phyloP scores from a whole-genome alignment of 2,888 invertebrate species.

The Chrysodeixis includens region DNA sequence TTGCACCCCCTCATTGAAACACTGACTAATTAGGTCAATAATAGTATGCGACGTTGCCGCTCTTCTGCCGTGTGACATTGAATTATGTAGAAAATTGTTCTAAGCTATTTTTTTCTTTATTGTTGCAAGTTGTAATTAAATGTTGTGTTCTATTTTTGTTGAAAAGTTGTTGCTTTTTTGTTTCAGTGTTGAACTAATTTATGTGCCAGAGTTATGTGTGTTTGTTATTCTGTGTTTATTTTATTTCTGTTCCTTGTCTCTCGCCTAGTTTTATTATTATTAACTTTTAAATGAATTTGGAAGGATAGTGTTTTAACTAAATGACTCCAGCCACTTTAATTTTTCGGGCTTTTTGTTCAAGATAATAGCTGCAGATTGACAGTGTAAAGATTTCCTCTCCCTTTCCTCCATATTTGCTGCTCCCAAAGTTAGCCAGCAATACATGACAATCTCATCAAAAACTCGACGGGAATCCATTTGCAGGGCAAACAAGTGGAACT shows the following conservation, averaged over 20 bases:
- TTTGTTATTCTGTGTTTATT: too few species aligned
- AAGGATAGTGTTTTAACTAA: too few species aligned
- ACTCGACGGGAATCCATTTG: slow-evolving; percentile 40
- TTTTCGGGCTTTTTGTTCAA: too few species aligned
- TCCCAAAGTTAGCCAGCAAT: background rate
- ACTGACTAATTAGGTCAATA: slow-evolving; percentile 51
- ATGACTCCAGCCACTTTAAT: too few species aligned
- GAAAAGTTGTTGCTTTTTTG: background rate
- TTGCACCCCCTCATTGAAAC: slow-evolving; percentile 38
- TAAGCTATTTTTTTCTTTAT: background rate
- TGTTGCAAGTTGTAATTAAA: slow-evolving; percentile 1
- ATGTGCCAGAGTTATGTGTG: background rate
- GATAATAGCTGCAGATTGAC: too few species aligned
- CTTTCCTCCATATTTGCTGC: too few species aligned
- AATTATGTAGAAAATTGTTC: slow-evolving; percentile 22
- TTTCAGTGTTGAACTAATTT: background rate
- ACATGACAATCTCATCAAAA: slow-evolving; percentile 42
- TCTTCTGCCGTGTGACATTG: slow-evolving; percentile 28
- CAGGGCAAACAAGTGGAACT: slow-evolving; percentile 40
- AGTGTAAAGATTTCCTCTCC: too few species aligned
- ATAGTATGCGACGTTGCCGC: slow-evolving; percentile 35
- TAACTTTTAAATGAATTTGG: too few species aligned
- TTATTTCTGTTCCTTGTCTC: too few species aligned
- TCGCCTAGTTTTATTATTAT: too few species aligned
- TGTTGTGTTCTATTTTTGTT: background rate